A percentile compares a stretch with the other conserved stretches of the same genome.
phyloP scores from a whole-genome alignment of 2,797 vertebrate genomes.

The Hoplostethus atlanticus region DNA sequence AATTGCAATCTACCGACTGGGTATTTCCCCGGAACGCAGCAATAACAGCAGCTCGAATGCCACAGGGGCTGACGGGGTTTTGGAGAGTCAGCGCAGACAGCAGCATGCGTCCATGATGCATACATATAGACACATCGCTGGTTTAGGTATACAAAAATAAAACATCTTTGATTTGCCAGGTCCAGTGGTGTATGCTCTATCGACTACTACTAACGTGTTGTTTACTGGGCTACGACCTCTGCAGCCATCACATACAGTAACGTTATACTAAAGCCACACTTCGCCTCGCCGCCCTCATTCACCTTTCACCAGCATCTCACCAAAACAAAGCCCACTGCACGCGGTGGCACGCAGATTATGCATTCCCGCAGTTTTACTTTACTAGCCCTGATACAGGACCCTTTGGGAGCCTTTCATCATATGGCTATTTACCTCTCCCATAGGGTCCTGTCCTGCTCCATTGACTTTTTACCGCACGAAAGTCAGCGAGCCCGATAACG shows the following conservation, averaged over 20 bases:
- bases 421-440: too few species aligned
- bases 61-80: too few species aligned
- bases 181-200: too few species aligned
- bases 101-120: background rate
- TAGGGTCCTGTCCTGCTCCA: too few species aligned
- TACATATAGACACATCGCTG: too few species aligned
- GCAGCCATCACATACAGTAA: background rate
- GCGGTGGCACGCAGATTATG: slow-evolving; percentile 38
- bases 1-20: background rate
- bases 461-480: too few species aligned
- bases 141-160: background rate
- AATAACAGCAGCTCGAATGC: background rate
- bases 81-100: too few species aligned
- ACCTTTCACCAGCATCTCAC: slow-evolving; percentile 60
- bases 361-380: slow-evolving; percentile 39
- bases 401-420: too few species aligned
- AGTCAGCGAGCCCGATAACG: too few species aligned
- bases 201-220: slow-evolving; percentile 16
- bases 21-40: background rate
- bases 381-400: background rate
- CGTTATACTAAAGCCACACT: too few species aligned
- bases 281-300: background rate
- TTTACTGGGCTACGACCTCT: slow-evolving; percentile 1
- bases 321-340: slow-evolving; percentile 23
- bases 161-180: background rate